Percentiles rank a stretch among this genome's conserved stretches.
Evolutionary conservation across 1,140 invertebrate genomes (phyloP).

Genomic region (Lucilia sericata): DNA sequence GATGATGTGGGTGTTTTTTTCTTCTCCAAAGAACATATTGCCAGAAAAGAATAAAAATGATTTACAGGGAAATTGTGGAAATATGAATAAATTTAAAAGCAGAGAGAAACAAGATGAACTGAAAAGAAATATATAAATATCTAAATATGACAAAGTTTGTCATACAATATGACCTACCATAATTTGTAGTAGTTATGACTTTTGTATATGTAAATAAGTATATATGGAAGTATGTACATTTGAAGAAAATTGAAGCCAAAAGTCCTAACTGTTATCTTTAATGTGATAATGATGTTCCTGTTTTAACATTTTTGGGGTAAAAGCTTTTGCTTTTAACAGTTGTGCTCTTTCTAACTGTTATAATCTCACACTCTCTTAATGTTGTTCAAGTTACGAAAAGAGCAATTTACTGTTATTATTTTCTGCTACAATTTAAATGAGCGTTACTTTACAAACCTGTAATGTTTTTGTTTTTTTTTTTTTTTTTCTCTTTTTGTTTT

Average conservation of each 20-base stretch:
- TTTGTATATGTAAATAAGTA: not conserved
- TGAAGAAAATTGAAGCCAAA: not conserved
- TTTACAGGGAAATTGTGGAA: too few relatives aligned
- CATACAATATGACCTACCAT: conserved; percentile 5
- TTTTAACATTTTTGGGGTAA: not conserved
- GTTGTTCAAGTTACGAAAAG: not conserved
- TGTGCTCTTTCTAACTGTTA: not conserved
- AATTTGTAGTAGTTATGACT: not conserved
- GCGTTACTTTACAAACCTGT: not conserved
- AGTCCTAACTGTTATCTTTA: not conserved
- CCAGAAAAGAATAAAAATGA: too few relatives aligned
- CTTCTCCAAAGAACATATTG: too few relatives aligned
- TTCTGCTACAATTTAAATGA: not conserved
- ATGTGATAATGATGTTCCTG: not conserved
- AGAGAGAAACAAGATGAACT: not conserved
- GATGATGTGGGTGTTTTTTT: not conserved
- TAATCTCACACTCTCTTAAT: not conserved
- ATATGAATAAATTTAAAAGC: not conserved
- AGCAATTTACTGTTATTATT: not conserved
- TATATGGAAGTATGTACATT: not conserved
- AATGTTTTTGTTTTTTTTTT: not conserved
- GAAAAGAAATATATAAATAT: not conserved
- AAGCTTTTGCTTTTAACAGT: not conserved
- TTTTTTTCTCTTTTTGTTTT: not conserved
- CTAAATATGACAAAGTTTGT: not conserved